phyloP scores from a whole-genome alignment of 2,113 vertebrate genomes.

The Petromus typicus region DNA sequence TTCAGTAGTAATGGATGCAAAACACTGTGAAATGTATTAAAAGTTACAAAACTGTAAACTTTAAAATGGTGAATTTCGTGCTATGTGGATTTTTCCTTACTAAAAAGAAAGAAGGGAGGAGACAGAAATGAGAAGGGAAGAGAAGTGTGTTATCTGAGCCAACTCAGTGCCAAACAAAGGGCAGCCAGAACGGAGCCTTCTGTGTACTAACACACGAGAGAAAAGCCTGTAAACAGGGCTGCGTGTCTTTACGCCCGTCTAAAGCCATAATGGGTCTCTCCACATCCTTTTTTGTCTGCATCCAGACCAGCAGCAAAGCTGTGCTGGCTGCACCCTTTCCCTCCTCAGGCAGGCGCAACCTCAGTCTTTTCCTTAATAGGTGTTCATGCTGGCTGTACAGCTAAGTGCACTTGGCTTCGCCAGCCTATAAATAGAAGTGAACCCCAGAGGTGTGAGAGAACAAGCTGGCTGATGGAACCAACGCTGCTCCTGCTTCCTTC shows the following conservation, averaged over 20 bases:
- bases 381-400: background rate
- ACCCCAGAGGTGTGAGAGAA: constrained; percentile 8
- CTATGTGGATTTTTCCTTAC: constrained; percentile 45
- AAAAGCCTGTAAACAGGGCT: constrained; percentile 2
- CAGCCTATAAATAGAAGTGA: constrained; percentile 28
- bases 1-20: background rate
- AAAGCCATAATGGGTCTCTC: background rate
- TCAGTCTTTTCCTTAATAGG: background rate
- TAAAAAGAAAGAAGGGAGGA: background rate
- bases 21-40: constrained; percentile 21
- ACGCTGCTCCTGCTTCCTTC: background rate
- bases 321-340: background rate
- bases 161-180: background rate
- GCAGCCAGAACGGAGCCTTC: background rate
- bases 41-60: background rate
- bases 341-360: background rate
- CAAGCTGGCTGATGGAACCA: background rate
- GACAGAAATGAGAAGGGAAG: too few species aligned
- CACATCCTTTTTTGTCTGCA: background rate
- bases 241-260: background rate
- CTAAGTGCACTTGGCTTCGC: background rate
- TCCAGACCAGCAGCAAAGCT: background rate
- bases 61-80: constrained; percentile 8
- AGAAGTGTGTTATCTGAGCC: background rate
- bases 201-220: background rate